A percentile compares a stretch with the other conserved stretches of the same genome.
phyloP scores from a whole-genome alignment of 2,888 invertebrate species.

The Thalpophila matura region DNA sequence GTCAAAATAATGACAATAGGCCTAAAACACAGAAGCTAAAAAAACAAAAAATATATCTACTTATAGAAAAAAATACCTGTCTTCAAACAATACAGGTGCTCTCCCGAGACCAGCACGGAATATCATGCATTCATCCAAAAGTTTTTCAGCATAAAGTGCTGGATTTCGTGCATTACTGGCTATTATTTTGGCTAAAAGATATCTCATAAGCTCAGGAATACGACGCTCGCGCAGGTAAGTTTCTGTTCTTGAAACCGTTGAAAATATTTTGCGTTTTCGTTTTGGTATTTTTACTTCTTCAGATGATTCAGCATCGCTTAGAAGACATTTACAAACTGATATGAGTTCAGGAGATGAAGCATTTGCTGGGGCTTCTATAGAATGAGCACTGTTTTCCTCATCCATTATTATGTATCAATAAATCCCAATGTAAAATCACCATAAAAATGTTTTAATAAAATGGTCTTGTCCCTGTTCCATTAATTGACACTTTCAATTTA shows the following conservation, averaged over 20 bases:
- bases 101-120: conserved; percentile 80
- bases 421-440: background rate
- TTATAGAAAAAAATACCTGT: conserved; percentile 66
- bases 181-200: conserved; percentile 80
- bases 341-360: conserved; percentile 52
- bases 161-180: conserved; percentile 73
- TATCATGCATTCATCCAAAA: conserved; percentile 83
- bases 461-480: background rate
- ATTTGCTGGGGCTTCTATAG: background rate
- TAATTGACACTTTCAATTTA: conserved; percentile 13
- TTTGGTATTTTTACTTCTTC: conserved; percentile 68
- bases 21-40: no score
- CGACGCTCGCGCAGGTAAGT: conserved; percentile 80
- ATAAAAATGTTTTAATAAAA: background rate
- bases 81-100: conserved; percentile 83
- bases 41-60: no score
- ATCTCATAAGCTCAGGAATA: conserved; percentile 82
- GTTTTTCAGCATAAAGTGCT: conserved; percentile 71
- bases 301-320: conserved; percentile 60
- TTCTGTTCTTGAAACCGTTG: conserved; percentile 77
- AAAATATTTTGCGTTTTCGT: conserved; percentile 74
- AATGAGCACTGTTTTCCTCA: background rate
- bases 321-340: conserved; percentile 75
- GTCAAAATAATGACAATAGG: no score
- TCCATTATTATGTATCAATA: background rate